phyloP scores from a whole-genome alignment of 1,140 invertebrate genomes.

The Halyomorpha halys region DNA sequence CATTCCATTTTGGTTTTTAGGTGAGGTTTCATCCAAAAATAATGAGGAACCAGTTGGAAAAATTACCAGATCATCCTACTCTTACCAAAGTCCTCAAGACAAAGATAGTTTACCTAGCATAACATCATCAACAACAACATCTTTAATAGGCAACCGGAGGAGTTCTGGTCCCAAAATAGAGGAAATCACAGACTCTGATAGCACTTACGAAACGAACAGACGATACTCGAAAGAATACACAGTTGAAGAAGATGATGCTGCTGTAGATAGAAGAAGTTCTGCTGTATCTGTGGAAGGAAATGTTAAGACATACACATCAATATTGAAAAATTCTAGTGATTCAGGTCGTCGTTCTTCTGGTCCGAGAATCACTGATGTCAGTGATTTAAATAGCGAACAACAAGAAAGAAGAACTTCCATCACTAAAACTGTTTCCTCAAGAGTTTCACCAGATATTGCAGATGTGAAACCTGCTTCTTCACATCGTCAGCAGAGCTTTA shows the following conservation, averaged over 20 bases:
- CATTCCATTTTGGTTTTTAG: conserved; percentile 34
- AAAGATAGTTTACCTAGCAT: conserved; percentile 21
- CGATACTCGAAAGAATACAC: conserved; percentile 22
- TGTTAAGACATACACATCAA: conserved; percentile 16
- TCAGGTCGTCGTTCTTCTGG: neutral
- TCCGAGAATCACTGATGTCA: conserved; percentile 12
- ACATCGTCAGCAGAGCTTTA: neutral
- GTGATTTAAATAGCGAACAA: neutral
- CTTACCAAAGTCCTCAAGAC: conserved; percentile 31
- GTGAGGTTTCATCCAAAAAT: conserved; percentile 54
- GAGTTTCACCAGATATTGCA: conserved; percentile 8
- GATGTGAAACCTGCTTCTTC: conserved; percentile 10
- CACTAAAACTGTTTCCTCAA: conserved; percentile 8
- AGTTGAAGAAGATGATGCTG: conserved; percentile 19
- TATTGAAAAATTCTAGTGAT: conserved; percentile 19
- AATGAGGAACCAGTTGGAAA: conserved; percentile 51
- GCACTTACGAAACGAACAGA: neutral
- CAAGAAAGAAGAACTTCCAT: neutral
- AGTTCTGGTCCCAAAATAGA: conserved; percentile 27
- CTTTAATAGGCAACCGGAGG: conserved; percentile 22
- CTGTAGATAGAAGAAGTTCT: conserved; percentile 12
- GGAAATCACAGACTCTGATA: conserved; percentile 25
- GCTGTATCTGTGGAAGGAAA: conserved; percentile 13
- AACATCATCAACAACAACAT: conserved; percentile 30
- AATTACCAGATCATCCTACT: conserved; percentile 51